These are phyloP conservation scores for Thera britannica DNA, from an alignment of 2,888 invertebrate species.

Conservation along the genomic window DNA sequence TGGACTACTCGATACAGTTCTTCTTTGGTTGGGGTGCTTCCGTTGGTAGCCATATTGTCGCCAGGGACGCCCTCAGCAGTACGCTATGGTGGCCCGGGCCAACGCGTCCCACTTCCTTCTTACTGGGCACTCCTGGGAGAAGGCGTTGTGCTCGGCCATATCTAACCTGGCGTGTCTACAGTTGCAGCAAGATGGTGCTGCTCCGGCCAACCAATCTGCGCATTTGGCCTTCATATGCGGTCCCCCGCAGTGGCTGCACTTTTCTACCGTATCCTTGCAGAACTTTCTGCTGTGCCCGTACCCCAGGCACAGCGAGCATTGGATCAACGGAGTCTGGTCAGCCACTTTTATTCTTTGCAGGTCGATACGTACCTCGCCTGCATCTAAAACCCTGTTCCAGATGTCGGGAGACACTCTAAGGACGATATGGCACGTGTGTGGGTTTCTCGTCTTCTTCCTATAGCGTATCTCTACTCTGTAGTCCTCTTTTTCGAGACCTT, in stretches of 20 bases:
- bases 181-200: background rate
- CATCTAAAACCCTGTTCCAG: background rate
- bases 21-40: background rate
- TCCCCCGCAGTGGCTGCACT: slow-evolving; percentile 29
- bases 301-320: slow-evolving; percentile 7
- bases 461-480: background rate
- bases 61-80: background rate
- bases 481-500: background rate
- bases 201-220: slow-evolving; percentile 9
- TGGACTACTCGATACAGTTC: background rate
- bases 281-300: slow-evolving; percentile 1
- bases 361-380: slow-evolving; percentile 4
- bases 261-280: slow-evolving; percentile 1
- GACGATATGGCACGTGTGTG: background rate
- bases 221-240: slow-evolving; percentile 18
- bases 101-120: background rate
- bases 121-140: background rate
- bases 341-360: slow-evolving; percentile 8
- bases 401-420: slow-evolving; percentile 5
- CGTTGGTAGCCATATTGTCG: background rate
- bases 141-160: background rate
- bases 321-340: slow-evolving; percentile 6
- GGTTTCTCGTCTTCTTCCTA: slow-evolving; percentile 1
- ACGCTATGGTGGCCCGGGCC: background rate
- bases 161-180: background rate